Base-by-base conservation (phyloP, 2,113 vertebrate genomes). In the Larimichthys crocea region DNA sequence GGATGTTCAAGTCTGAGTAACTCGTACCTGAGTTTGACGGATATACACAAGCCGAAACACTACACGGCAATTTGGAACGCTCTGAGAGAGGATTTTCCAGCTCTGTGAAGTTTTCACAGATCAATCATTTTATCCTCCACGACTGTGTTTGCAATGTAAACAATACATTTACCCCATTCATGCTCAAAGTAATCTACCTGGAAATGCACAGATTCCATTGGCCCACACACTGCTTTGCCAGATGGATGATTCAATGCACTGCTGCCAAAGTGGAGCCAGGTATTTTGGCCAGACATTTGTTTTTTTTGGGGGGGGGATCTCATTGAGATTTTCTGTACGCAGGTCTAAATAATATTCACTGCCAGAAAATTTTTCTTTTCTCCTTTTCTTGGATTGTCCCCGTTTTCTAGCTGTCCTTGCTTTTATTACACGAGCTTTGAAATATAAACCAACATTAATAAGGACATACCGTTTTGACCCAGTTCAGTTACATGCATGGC, bases 401-500 rank as follows among this genome's bases (percentile, higher is more conserved):
- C 3, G 31, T 66, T 62, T 83, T 42, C 14, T 31, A 20, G 50
- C 62, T 4, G 11, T 42, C 24, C 78, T 55, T 53, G 1, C n/a
- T 69, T 24, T 0, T 59, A 19, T 9, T 69, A 20, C 19, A 17
- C 31, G 17, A 68, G 46, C 49, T 84, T 14, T 82, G 73, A 70
- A 48, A 72, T 70, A 5, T 63, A 81, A 22, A 71, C 31, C 6
- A 68, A 20, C 55, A 26, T 61, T 76, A 29, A 19, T 62, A 55
- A 59, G 10, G 22, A 20, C 52, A 46, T 14, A 46, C 19, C 53
- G 60, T 22, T 65, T 59, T 67, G 44, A 69, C 31, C 69, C 72
- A 59, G 42, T 73, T 74, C 40, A 57, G 46, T 67, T 78, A 26
- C 60, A 74, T 17, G 65, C 48, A 52, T 65, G 50, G 46, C 80